Percentiles rank a stretch among this genome's conserved stretches.
Evolutionary conservation across 1,140 invertebrate species (phyloP).

Genomic region (Bombus picipes): DNA sequence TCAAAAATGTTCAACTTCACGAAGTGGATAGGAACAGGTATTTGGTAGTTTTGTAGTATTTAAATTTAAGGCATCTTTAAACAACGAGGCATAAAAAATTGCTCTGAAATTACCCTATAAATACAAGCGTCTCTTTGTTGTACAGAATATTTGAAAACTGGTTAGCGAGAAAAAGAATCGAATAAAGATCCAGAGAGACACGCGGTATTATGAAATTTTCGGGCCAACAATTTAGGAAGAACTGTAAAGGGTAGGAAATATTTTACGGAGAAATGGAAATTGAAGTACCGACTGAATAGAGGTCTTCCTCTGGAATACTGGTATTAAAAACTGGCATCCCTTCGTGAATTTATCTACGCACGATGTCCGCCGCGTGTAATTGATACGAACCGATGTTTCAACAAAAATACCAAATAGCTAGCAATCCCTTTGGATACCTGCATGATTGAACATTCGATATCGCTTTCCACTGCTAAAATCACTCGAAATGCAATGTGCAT

Average conservation of each 20-base stretch:
- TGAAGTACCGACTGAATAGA: too few species aligned
- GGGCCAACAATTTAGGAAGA: neutral
- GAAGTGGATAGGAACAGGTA: too few species aligned
- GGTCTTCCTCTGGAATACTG: too few species aligned
- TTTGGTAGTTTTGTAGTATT: neutral
- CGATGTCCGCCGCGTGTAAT: neutral
- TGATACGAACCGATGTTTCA: neutral
- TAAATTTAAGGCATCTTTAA: neutral
- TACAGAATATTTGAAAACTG: neutral
- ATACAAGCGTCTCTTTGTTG: neutral
- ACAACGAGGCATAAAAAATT: neutral
- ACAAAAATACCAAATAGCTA: neutral
- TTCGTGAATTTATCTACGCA: neutral
- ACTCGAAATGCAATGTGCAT: neutral
- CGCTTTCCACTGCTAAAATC: neutral
- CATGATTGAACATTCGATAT: slow-evolving; percentile 17
- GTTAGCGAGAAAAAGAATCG: neutral
- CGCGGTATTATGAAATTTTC: neutral
- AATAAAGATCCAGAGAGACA: neutral
- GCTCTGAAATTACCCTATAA: neutral
- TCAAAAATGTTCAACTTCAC: too few species aligned
- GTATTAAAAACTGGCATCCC: neutral
- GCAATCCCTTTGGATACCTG: neutral
- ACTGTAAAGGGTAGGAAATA: neutral
- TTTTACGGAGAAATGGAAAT: neutral